Conservation (phyloP, 2,797 vertebrate species). For the Periophthalmus magnuspinnatus region DNA sequence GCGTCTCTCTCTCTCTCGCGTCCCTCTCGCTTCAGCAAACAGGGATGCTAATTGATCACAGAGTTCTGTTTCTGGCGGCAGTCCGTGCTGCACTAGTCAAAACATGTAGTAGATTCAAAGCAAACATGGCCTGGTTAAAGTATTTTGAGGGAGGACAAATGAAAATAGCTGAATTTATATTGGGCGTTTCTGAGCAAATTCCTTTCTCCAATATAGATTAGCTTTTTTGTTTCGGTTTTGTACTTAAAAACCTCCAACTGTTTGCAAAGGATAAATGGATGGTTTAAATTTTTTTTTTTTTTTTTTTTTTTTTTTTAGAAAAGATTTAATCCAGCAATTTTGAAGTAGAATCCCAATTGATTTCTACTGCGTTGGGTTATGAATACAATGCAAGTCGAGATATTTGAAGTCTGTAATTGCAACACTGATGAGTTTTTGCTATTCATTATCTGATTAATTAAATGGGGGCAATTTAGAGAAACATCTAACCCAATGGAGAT, state of each 20-base stretch:
- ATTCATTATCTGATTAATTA: too few relatives aligned
- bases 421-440: too few relatives aligned
- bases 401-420: too few relatives aligned
- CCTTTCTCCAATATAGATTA: neutral
- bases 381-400: too few relatives aligned
- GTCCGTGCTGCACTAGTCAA: constrained; percentile 38
- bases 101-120: constrained; percentile 54
- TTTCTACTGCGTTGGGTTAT: too few relatives aligned
- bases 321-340: too few relatives aligned
- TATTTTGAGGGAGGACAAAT: constrained; percentile 18
- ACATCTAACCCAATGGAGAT: neutral
- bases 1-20: constrained; percentile 21
- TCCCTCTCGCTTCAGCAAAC: constrained; percentile 43
- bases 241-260: neutral
- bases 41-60: constrained; percentile 65
- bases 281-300: too few relatives aligned
- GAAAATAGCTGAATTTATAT: constrained; percentile 26
- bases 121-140: constrained; percentile 42
- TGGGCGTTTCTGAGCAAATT: constrained; percentile 3
- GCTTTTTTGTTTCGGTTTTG: neutral
- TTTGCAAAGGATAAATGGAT: too few relatives aligned
- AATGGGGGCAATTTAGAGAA: neutral
- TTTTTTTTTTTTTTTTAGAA: too few relatives aligned
- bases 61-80: constrained; percentile 36
- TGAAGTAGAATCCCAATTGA: too few relatives aligned